These are phyloP conservation scores for Seira sanloemensis DNA, from an alignment of 2,888 invertebrate species.

Conservation along the genomic window DNA sequence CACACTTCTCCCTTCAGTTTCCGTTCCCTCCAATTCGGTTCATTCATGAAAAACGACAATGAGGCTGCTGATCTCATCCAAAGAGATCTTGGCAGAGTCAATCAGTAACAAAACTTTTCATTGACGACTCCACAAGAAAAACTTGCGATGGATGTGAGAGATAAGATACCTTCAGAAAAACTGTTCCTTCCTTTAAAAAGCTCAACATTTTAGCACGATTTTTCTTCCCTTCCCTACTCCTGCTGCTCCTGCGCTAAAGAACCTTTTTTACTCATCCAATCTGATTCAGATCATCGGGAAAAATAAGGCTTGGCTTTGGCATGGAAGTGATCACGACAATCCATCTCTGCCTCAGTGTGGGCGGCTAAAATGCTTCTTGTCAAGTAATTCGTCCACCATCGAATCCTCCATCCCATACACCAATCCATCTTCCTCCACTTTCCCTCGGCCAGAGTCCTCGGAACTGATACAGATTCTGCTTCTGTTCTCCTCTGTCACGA, in stretches of 20 bases:
- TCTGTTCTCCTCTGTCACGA: slow-evolving; percentile 37
- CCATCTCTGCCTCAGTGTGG: slow-evolving; percentile 62
- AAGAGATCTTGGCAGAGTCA: neutral
- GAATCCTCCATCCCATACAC: slow-evolving; percentile 19
- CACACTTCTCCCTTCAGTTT: too few relatives aligned
- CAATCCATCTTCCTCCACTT: slow-evolving; percentile 33
- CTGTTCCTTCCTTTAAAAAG: slow-evolving; percentile 2
- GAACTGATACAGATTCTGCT: slow-evolving; percentile 37
- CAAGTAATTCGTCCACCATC: slow-evolving; percentile 58
- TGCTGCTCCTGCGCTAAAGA: slow-evolving; percentile 46
- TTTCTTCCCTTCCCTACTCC: slow-evolving; percentile 68
- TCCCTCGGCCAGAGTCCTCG: too few relatives aligned
- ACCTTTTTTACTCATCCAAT: slow-evolving; percentile 51
- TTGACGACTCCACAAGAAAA: neutral
- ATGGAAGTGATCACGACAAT: slow-evolving; percentile 66
- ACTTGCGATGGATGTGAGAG: slow-evolving; percentile 21
- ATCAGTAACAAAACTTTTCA: slow-evolving; percentile 10
- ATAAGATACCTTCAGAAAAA: too few relatives aligned
- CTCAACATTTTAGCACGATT: slow-evolving; percentile 69
- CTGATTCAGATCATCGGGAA: slow-evolving; percentile 64
- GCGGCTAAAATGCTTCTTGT: slow-evolving; percentile 72
- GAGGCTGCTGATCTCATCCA: neutral
- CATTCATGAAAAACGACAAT: slow-evolving; percentile 35
- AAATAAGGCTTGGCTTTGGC: slow-evolving; percentile 67
- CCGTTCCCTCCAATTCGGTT: slow-evolving; percentile 25